Percentiles rank a stretch among this genome's conserved stretches.
Evolutionary conservation across 2,888 invertebrate species (phyloP).

Genomic region (Trypoxylon attenuatum): DNA sequence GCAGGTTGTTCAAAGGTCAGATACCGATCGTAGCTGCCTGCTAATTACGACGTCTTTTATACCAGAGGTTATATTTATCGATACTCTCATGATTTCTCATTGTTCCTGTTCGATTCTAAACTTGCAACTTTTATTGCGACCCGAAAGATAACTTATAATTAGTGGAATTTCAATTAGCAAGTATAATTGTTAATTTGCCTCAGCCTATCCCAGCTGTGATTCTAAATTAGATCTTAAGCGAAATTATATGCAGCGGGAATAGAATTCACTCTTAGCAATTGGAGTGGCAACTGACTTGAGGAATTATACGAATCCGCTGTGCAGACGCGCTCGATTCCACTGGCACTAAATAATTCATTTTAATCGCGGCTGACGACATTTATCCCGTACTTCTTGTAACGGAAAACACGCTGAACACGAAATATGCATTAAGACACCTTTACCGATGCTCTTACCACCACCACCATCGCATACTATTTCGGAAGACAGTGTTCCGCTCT

Average conservation of each 20-base stretch:
- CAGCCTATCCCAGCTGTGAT: not conserved
- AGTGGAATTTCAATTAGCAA: not conserved
- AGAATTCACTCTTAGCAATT: conserved; percentile 12
- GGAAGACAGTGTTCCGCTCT: not conserved
- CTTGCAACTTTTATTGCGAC: not conserved
- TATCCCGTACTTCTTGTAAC: conserved; percentile 42
- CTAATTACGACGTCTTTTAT: conserved; percentile 31
- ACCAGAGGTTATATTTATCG: conserved; percentile 29
- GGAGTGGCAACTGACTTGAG: conserved; percentile 14
- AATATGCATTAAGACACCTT: conserved; percentile 31
- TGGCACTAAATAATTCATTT: conserved; percentile 57
- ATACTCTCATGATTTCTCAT: conserved; percentile 23
- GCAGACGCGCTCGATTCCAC: conserved; percentile 29
- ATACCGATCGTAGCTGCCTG: conserved; percentile 37
- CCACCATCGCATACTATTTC: not conserved
- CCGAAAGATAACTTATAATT: not conserved
- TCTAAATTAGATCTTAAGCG: conserved; percentile 13
- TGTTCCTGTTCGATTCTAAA: not conserved
- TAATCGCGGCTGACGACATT: conserved; percentile 53
- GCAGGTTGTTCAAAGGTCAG: conserved; percentile 46
- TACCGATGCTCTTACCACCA: conserved; percentile 1
- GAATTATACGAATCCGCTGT: conserved; percentile 31
- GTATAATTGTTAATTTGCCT: not conserved
- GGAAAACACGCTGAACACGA: conserved; percentile 23
- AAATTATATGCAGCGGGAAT: conserved; percentile 2